These are phyloP conservation scores for Thripadectes ignobilis DNA, from an alignment of 2,797 vertebrate species.

Conservation along the genomic window DNA sequence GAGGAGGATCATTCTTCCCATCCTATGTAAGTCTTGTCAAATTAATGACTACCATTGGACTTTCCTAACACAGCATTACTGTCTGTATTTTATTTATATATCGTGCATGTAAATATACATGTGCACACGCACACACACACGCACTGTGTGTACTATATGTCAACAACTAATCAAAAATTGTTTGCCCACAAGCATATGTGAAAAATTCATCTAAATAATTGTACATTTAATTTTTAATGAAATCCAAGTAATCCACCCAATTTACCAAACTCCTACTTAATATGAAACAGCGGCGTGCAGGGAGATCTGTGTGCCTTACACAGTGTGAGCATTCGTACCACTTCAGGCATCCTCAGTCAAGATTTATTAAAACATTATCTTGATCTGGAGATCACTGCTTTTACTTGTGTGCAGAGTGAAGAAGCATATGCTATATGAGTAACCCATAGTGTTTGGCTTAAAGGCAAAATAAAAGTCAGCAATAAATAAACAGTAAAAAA, in stretches of 20 bases:
- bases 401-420: conserved; percentile 68
- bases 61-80: conserved; percentile 35
- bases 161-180: conserved; percentile 71
- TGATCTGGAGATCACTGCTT: conserved; percentile 63
- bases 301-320: neutral
- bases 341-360: conserved; percentile 53
- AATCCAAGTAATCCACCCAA: conserved; percentile 50
- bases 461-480: conserved; percentile 80
- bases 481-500: conserved; percentile 69
- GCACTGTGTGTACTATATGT: conserved; percentile 67
- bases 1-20: neutral
- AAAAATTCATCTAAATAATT: conserved; percentile 73
- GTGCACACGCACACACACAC: conserved; percentile 53
- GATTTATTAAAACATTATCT: conserved; percentile 49
- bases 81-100: conserved; percentile 70
- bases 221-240: conserved; percentile 73
- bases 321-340: neutral
- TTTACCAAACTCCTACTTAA: conserved; percentile 24
- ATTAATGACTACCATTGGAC: conserved; percentile 60
- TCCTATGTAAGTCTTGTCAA: conserved; percentile 11
- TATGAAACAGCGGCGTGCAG: neutral
- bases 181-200: conserved; percentile 72
- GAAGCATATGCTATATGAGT: conserved; percentile 78
- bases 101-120: conserved; percentile 70
- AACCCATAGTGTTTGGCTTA: conserved; percentile 79